These are phyloP conservation scores for Psophia crepitans DNA, from an alignment of 2,113 vertebrate species.

Conservation along the genomic window DNA sequence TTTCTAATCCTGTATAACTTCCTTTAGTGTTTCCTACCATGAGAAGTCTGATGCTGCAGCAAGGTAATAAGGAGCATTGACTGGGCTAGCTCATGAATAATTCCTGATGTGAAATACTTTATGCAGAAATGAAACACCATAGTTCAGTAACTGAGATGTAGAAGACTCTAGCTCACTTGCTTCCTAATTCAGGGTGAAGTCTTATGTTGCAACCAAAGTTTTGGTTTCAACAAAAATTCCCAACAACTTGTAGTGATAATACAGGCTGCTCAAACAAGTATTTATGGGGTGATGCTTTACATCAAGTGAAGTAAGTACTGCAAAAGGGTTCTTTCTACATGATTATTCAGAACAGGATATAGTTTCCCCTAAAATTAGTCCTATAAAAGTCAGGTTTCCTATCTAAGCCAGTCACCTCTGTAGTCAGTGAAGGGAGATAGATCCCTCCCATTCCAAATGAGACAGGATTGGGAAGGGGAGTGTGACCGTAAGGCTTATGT, in stretches of 20 bases:
- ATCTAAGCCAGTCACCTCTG: not conserved
- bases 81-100: not conserved
- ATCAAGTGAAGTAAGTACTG: not conserved
- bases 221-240: not conserved
- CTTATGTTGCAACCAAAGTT: not conserved
- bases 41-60: not conserved
- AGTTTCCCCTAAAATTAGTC: not conserved
- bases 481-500: accelerated
- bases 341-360: not conserved
- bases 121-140: not conserved
- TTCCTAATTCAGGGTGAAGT: not conserved
- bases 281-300: not conserved
- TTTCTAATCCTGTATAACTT: not conserved
- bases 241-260: not conserved
- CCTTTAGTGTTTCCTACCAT: not conserved
- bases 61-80: not conserved
- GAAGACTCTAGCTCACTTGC: not conserved
- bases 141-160: not conserved
- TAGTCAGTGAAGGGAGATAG: too few relatives aligned
- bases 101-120: not conserved
- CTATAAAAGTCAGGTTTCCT: not conserved
- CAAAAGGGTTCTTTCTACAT: not conserved
- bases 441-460: not conserved
- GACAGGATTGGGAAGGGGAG: not conserved
- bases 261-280: not conserved